phyloP scores from a whole-genome alignment of 2,888 invertebrate species.

The Andrena bucephala region DNA sequence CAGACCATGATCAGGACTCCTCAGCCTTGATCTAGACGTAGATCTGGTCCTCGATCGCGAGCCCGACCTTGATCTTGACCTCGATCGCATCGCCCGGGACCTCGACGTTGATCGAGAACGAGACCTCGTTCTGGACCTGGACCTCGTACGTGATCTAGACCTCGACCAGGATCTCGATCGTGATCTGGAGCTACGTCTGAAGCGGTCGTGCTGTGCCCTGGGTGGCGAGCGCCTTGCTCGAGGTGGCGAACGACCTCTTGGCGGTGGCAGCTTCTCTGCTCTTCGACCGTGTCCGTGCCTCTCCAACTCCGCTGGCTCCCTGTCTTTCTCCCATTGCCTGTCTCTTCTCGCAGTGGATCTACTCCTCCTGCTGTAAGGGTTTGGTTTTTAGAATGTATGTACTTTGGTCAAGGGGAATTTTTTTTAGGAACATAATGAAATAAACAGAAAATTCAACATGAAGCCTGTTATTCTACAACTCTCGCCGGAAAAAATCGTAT shows the following conservation, averaged over 20 bases:
- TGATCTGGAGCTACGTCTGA: slow-evolving; percentile 77
- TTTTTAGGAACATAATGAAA: too few species aligned
- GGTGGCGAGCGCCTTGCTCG: slow-evolving; percentile 73
- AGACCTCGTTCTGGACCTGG: slow-evolving; percentile 65
- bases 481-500: too few species aligned
- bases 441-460: too few species aligned
- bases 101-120: slow-evolving; percentile 78
- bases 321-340: slow-evolving; percentile 77
- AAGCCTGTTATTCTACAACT: too few species aligned
- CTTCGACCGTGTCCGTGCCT: slow-evolving; percentile 68
- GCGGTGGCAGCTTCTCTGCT: slow-evolving; percentile 58
- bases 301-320: slow-evolving; percentile 74
- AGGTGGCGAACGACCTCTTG: slow-evolving; percentile 64
- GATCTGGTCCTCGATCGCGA: slow-evolving; percentile 71
- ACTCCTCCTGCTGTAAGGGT: slow-evolving; percentile 47
- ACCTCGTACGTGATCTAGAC: slow-evolving; percentile 73
- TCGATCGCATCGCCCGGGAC: slow-evolving; percentile 74
- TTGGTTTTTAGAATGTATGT: not conserved
- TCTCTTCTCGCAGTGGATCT: slow-evolving; percentile 70
- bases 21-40: slow-evolving; percentile 71
- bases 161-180: slow-evolving; percentile 75
- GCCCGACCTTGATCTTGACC: slow-evolving; percentile 63
- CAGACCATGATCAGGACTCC: slow-evolving; percentile 62
- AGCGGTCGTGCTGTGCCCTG: slow-evolving; percentile 81
- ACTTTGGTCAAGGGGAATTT: not conserved